phyloP scores from a whole-genome alignment of 1,140 invertebrate species.

The Teleogryllus occipitalis region DNA sequence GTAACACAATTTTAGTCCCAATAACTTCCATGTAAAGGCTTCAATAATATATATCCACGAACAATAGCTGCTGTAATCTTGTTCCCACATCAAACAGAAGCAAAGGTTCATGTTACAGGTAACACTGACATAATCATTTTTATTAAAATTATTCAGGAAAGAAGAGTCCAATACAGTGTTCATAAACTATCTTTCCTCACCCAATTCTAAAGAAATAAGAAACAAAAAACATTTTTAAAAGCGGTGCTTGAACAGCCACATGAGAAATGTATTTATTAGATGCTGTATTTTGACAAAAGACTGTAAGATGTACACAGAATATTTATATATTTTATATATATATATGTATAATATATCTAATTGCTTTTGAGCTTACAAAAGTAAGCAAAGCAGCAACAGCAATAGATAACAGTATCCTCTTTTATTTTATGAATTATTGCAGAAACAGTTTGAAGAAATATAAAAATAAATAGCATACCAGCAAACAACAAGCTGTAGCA shows the following conservation, averaged over 20 bases:
- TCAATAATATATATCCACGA: too few species aligned
- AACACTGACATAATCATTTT: too few species aligned
- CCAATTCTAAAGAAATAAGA: not conserved
- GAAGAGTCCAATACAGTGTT: too few species aligned
- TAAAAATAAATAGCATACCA: slow-evolving; percentile 1
- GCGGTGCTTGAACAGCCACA: not conserved
- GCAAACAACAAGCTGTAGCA: not conserved
- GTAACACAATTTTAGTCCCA: too few species aligned
- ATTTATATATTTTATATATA: not conserved
- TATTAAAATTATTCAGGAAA: too few species aligned
- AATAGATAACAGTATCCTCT: not conserved
- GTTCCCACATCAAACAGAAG: too few species aligned
- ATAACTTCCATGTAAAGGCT: too few species aligned
- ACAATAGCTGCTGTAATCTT: too few species aligned
- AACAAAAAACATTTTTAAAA: not conserved
- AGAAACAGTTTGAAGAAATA: not conserved
- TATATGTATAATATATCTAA: not conserved
- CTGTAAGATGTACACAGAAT: not conserved
- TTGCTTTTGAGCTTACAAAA: not conserved
- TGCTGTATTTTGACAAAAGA: not conserved
- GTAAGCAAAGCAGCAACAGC: slow-evolving; percentile 3
- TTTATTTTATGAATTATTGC: not conserved
- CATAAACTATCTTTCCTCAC: too few species aligned
- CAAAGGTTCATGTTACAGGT: too few species aligned
- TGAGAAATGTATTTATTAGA: not conserved